These are phyloP conservation scores for Smittia aterrima DNA, from an alignment of 2,888 invertebrate species.

Conservation along the genomic window DNA sequence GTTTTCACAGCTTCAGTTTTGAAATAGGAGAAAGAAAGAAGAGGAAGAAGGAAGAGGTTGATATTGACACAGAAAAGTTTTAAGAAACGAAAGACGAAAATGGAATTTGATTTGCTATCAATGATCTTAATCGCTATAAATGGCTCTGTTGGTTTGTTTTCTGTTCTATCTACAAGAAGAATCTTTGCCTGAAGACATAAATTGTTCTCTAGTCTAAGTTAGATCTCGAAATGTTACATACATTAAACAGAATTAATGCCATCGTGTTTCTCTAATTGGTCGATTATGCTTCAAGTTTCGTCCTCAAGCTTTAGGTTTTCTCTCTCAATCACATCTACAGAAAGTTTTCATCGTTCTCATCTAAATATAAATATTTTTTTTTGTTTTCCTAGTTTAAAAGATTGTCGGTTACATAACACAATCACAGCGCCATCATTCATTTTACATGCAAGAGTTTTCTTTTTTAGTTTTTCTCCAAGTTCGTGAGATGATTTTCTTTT, in stretches of 20 bases:
- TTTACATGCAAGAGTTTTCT: slow-evolving; percentile 31
- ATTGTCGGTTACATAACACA: slow-evolving; percentile 41
- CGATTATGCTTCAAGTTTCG: slow-evolving; percentile 19
- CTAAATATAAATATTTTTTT: slow-evolving; percentile 26
- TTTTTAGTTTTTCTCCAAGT: not conserved
- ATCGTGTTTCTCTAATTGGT: slow-evolving; percentile 34
- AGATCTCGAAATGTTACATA: not conserved
- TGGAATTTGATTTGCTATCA: not conserved
- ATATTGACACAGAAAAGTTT: too few species aligned
- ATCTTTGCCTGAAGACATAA: not conserved
- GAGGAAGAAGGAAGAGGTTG: too few species aligned
- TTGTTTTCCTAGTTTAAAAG: slow-evolving; percentile 34
- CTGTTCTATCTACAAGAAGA: not conserved
- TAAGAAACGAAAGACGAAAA: too few species aligned
- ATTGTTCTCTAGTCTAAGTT: not conserved
- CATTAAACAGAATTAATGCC: slow-evolving; percentile 15
- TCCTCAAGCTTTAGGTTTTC: not conserved
- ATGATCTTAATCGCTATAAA: too few species aligned
- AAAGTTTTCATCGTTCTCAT: not conserved
- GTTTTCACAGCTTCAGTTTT: too few species aligned
- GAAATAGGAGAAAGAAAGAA: too few species aligned
- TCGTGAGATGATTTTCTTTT: not conserved
- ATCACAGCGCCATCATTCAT: slow-evolving; percentile 41
- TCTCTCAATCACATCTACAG: not conserved
- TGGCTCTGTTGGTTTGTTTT: too few species aligned